Evolutionary conservation across 2,888 invertebrate species (phyloP).

Genomic region (Hirtodrosophila confusa): DNA sequence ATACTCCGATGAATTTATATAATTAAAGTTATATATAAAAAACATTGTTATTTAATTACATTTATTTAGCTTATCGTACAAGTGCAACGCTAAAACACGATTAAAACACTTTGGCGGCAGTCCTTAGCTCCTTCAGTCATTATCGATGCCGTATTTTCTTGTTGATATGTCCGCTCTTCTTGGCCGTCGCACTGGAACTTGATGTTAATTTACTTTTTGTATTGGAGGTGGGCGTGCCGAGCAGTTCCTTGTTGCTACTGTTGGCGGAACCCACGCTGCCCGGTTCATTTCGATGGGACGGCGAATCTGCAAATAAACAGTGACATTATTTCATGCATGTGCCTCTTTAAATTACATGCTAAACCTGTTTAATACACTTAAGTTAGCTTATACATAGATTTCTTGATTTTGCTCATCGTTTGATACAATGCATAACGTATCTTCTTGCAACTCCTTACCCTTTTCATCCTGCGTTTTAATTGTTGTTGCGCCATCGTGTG

Average conservation of each 20-base stretch:
- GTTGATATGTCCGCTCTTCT: conserved; percentile 90
- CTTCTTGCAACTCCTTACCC: conserved; percentile 61
- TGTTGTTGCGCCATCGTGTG: conserved; percentile 81
- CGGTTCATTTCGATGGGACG: conserved; percentile 75
- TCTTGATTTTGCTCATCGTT: background rate
- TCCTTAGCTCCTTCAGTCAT: conserved; percentile 75
- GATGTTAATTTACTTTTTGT: conserved; percentile 86
- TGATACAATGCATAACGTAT: background rate
- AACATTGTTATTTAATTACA: conserved; percentile 13
- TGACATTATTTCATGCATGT: background rate
- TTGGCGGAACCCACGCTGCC: conserved; percentile 37
- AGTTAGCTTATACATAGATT: conserved; percentile 14
- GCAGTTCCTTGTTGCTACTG: conserved; percentile 75
- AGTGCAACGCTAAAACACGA: conserved; percentile 29
- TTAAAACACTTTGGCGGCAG: conserved; percentile 7
- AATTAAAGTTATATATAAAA: conserved; percentile 14
- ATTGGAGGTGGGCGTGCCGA: conserved; percentile 82
- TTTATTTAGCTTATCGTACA: conserved; percentile 23
- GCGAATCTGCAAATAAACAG: conserved; percentile 52
- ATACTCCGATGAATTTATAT: conserved; percentile 14
- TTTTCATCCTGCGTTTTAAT: conserved; percentile 84
- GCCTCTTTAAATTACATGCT: conserved; percentile 1
- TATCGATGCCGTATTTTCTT: conserved; percentile 93
- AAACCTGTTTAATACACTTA: conserved; percentile 23
- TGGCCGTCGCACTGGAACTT: conserved; percentile 84